Conservation (phyloP, 2,113 vertebrate genomes). For the Nicator chloris region DNA sequence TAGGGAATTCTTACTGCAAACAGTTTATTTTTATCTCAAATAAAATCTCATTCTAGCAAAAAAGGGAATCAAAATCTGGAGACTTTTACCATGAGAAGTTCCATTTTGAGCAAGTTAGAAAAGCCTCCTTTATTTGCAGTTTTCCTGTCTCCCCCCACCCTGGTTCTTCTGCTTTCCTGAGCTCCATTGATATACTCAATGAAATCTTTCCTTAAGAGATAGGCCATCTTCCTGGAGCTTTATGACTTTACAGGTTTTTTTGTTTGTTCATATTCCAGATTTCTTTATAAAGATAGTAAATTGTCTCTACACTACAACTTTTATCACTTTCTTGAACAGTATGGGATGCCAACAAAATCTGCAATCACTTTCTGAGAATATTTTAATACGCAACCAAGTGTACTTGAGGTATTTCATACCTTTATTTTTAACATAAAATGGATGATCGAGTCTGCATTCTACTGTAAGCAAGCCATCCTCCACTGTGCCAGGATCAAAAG, state of each 20-base stretch:
- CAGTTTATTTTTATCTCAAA: neutral
- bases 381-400: neutral
- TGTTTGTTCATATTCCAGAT: neutral
- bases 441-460: slow-evolving; percentile 94
- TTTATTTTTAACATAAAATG: slow-evolving; percentile 98
- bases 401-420: slow-evolving; percentile 72
- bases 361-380: slow-evolving; percentile 12
- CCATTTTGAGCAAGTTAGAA: neutral
- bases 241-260: neutral
- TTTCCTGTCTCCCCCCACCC: neutral
- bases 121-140: neutral
- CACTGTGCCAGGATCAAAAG: slow-evolving; percentile 93
- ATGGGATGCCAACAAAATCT: neutral
- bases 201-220: neutral
- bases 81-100: neutral
- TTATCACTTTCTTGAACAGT: neutral
- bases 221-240: neutral
- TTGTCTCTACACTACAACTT: neutral
- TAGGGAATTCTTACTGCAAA: neutral
- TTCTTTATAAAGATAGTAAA: neutral
- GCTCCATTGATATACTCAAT: neutral
- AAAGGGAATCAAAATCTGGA: neutral
- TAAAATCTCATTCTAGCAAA: neutral
- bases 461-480: slow-evolving; percentile 88
- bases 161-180: neutral